These are phyloP conservation scores for Macropus fuliginosus DNA, from an alignment of 2,797 vertebrate genomes.

Conservation along the genomic window DNA sequence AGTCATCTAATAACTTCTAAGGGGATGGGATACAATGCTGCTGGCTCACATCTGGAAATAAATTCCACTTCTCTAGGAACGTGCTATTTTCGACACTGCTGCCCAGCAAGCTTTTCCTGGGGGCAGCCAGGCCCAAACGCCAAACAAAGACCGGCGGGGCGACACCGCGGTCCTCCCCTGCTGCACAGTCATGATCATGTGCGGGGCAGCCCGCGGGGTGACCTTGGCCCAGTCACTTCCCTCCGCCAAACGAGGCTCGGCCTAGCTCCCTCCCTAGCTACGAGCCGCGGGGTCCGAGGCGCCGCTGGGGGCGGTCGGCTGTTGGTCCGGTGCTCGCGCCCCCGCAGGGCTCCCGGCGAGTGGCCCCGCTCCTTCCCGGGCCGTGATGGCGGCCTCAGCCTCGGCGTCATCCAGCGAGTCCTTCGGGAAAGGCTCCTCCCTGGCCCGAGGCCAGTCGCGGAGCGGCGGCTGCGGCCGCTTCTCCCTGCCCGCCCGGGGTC, in stretches of 20 bases:
- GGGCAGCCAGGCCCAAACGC: background rate
- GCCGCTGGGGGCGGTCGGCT: background rate
- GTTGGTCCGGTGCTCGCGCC: slow-evolving; percentile 16
- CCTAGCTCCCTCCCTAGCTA: slow-evolving; percentile 75
- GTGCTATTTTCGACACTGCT: no score
- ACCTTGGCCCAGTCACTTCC: background rate
- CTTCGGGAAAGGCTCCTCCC: background rate
- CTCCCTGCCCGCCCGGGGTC: background rate
- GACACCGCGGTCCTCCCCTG: background rate
- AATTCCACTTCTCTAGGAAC: background rate
- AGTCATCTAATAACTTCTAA: background rate
- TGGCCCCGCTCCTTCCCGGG: slow-evolving; percentile 64
- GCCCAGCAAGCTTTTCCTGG: background rate
- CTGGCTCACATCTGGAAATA: background rate
- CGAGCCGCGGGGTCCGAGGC: no score
- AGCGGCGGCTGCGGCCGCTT: background rate
- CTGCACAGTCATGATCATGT: no score
- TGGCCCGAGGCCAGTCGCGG: background rate
- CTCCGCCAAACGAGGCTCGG: slow-evolving; percentile 82
- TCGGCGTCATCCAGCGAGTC: background rate
- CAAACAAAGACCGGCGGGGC: no score
- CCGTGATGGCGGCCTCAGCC: background rate
- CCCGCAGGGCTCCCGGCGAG: slow-evolving; percentile 83
- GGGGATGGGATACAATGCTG: background rate
- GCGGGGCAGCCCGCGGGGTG: no score